A percentile compares a stretch with the other conserved stretches of the same genome.
Evolutionary conservation across 2,113 vertebrate genomes (phyloP).

Genomic region (Microtus oregoni): DNA sequence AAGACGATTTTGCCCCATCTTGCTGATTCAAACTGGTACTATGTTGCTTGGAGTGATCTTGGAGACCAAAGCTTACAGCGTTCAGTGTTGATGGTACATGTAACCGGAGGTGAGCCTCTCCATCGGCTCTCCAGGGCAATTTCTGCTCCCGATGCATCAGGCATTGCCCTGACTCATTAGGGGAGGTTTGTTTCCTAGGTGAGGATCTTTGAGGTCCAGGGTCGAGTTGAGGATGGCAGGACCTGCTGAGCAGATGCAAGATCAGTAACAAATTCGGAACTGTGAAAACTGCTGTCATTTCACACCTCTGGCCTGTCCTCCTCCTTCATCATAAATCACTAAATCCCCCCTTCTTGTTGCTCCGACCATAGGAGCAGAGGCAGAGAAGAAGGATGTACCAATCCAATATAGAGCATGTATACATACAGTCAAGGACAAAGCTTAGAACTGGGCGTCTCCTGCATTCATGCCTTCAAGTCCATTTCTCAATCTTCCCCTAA

Average conservation of each 20-base stretch:
- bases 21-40: neutral
- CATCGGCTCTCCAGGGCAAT: neutral
- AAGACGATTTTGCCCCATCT: neutral
- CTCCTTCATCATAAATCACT: neutral
- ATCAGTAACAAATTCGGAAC: neutral
- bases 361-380: neutral
- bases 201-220: neutral
- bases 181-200: neutral
- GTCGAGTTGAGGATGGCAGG: neutral
- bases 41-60: neutral
- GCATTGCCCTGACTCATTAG: neutral
- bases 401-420: neutral
- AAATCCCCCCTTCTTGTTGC: neutral
- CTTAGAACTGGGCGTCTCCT: neutral
- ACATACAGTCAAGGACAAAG: neutral
- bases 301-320: neutral
- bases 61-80: neutral
- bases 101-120: neutral
- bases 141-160: neutral
- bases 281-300: neutral
- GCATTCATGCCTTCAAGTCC: neutral
- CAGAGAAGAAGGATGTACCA: neutral
- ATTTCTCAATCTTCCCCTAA: neutral
- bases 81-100: neutral
- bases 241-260: no score